Evolutionary conservation across 2,797 vertebrate genomes (phyloP).

Genomic region (Euphonia xanthogaster): DNA sequence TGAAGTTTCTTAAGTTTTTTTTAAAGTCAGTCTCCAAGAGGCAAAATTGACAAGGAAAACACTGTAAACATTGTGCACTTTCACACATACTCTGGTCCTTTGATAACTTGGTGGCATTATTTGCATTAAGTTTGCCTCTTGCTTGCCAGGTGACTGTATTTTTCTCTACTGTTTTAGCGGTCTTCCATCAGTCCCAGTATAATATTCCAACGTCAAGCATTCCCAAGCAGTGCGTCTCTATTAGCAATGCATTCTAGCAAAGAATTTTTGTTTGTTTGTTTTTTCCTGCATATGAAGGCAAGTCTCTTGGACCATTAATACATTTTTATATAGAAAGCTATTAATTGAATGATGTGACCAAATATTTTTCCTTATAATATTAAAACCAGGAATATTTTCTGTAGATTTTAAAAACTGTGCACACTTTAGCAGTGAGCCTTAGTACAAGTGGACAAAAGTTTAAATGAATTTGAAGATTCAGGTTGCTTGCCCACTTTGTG

Average conservation of each 20-base stretch:
- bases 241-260: not conserved
- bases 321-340: not conserved
- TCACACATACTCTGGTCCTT: not conserved
- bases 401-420: not conserved
- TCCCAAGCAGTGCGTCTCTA: not conserved
- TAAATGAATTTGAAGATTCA: not conserved
- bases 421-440: not conserved
- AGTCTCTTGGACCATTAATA: not conserved
- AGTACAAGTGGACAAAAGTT: not conserved
- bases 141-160: not conserved
- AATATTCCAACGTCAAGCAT: not conserved
- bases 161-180: not conserved
- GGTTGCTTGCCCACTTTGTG: not conserved
- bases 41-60: not conserved
- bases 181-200: not conserved
- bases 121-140: not conserved
- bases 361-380: not conserved
- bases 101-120: not conserved
- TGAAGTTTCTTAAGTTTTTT: not conserved
- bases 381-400: not conserved
- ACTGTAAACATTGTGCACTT: not conserved
- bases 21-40: not conserved
- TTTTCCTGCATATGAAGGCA: not conserved
- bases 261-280: fast-evolving
- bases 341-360: not conserved